Evolutionary conservation across 2,888 invertebrate genomes (phyloP).

Genomic region (Tetramorium bicarinatum): DNA sequence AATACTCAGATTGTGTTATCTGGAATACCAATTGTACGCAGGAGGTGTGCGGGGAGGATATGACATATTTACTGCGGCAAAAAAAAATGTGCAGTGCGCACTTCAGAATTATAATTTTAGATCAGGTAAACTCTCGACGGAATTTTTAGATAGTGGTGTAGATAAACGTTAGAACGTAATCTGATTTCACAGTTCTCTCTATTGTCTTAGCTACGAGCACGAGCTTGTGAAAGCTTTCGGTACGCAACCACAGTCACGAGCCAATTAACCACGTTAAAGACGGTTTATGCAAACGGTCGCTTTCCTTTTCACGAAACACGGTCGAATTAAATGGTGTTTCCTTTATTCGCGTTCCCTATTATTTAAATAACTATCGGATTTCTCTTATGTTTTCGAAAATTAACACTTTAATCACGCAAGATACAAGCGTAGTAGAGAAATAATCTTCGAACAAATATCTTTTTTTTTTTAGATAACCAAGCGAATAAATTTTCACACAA

Average conservation of each 20-base stretch:
- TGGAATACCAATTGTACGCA: background rate
- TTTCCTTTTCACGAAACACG: background rate
- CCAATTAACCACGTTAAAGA: slow-evolving; percentile 40
- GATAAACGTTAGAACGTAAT: slow-evolving; percentile 45
- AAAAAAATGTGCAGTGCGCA: background rate
- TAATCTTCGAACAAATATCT: background rate
- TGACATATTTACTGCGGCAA: background rate
- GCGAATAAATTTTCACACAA: background rate
- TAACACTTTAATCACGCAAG: no score
- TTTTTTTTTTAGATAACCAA: background rate
- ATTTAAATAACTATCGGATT: slow-evolving; percentile 1
- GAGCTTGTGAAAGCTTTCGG: slow-evolving; percentile 43
- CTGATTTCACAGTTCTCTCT: slow-evolving; percentile 40
- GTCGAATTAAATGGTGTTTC: slow-evolving; percentile 11
- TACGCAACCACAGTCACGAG: slow-evolving; percentile 33
- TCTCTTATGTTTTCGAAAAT: background rate
- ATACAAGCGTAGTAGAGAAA: background rate
- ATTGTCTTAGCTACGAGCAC: slow-evolving; percentile 25
- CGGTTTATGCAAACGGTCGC: slow-evolving; percentile 36
- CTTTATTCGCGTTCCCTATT: background rate
- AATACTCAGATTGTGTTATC: background rate
- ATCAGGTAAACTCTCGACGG: background rate
- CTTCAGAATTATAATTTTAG: slow-evolving; percentile 13
- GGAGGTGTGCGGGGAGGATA: background rate
- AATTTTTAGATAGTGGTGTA: slow-evolving; percentile 15